Evolutionary conservation across 2,113 vertebrate genomes (phyloP).

Genomic region (Osmerus mordax): DNA sequence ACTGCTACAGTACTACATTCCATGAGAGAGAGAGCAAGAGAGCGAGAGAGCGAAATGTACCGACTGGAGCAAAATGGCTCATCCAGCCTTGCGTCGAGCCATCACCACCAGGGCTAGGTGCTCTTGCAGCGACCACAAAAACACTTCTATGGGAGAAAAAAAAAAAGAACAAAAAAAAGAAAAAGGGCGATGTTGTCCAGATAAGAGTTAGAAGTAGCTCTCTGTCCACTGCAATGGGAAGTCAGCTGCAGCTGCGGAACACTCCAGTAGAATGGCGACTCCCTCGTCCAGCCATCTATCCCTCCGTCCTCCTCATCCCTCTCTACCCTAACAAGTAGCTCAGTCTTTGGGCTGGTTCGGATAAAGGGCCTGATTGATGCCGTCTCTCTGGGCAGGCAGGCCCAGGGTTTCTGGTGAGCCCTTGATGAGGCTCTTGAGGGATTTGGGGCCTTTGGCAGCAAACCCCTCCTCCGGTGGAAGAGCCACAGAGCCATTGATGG

Average conservation of each 20-base stretch:
- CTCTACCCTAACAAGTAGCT: slow-evolving; percentile 33
- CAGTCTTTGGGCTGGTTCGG: slow-evolving; percentile 51
- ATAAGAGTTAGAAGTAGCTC: slow-evolving; percentile 31
- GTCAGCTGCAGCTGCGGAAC: slow-evolving; percentile 60
- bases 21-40: slow-evolving; percentile 9
- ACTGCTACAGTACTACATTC: not conserved
- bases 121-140: slow-evolving; percentile 19
- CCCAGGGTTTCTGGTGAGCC: slow-evolving; percentile 55
- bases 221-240: slow-evolving; percentile 21
- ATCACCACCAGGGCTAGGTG: not conserved
- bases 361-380: slow-evolving; percentile 66
- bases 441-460: slow-evolving; percentile 10
- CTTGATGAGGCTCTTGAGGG: slow-evolving; percentile 52
- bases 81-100: no score
- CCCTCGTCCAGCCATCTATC: slow-evolving; percentile 22
- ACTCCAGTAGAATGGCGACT: slow-evolving; percentile 35
- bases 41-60: slow-evolving; percentile 11
- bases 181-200: slow-evolving; percentile 44
- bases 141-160: slow-evolving; percentile 22
- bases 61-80: not conserved
- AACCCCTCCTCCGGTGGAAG: slow-evolving; percentile 23
- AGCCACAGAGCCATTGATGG: slow-evolving; percentile 40
- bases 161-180: not conserved
- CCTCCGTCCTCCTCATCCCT: slow-evolving; percentile 19
- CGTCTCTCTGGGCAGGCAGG: slow-evolving; percentile 46